Evolutionary conservation across 2,797 vertebrate species (phyloP), one percentile per base, ranked within the genome.

Genomic region (Poecilia wingei): DNA sequence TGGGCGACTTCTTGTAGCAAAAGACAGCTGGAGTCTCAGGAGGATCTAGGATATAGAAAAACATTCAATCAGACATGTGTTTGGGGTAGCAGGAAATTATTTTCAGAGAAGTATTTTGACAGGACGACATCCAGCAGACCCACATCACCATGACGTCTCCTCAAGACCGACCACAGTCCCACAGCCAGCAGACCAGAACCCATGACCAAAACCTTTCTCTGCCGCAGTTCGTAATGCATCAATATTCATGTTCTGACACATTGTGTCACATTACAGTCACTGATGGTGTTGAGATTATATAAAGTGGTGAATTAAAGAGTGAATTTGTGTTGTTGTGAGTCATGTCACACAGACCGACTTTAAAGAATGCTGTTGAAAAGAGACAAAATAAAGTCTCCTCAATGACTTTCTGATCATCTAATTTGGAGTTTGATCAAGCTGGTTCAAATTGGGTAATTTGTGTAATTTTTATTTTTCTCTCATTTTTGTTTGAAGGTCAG

Each of bases 1-100:
- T 86, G 0, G 94, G 96, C 16, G 95, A 96, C 88, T 84, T 97
- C 84, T 95, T 96, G 86, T 90, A 95, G 91, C 98, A 98, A 76
- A 57, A 89, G 71, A 97, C 61, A 0, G 0, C 76, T 0, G 97
- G 96, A 2, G 8, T 85, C 86, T 96, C 95, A 0, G 94, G 97
- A 80, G 95, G 94, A 20, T 89, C 97, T 98, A 89, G 72, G 77
- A 90, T 4, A 53, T 59, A 76, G 57, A 12, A 74, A 31, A 28
- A 77, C 31, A 78, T 31, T n/a, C 9, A 49, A n/a, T 41, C 2
- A 74, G 68, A n/a, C 41, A 28, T 45, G 68, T 45, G 43, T 45
- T 70, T 3, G 5, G 68, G 2, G 41, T 28, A 12, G 25, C 20
- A 41, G 43, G 1, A 12, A 16, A 28, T 18, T 64, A 20, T 22